phyloP scores from a whole-genome alignment of 2,888 invertebrate species.

The Nomada fabriciana region DNA sequence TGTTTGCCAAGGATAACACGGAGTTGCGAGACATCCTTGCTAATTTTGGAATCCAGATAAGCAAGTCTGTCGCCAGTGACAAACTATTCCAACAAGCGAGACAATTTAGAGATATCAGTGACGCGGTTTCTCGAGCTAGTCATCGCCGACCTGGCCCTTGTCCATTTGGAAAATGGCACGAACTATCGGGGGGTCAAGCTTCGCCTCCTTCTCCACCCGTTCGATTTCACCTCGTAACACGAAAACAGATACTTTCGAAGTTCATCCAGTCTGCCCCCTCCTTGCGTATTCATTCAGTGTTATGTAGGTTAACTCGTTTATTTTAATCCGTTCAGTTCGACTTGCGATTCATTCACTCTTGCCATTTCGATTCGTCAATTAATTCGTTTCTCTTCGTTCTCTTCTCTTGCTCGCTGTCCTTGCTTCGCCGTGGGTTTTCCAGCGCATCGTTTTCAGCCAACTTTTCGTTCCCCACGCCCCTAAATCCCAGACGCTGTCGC shows the following conservation, averaged over 20 bases:
- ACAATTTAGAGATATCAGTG: slow-evolving; percentile 33
- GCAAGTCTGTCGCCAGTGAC: slow-evolving; percentile 32
- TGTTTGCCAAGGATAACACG: slow-evolving; percentile 44
- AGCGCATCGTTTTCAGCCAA: slow-evolving; percentile 12
- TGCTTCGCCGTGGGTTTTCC: not conserved
- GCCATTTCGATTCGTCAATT: not conserved
- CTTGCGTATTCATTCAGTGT: not conserved
- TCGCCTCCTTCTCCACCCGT: too few relatives aligned
- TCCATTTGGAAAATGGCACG: slow-evolving; percentile 40
- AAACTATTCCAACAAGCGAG: slow-evolving; percentile 37
- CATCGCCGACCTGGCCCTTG: slow-evolving; percentile 42
- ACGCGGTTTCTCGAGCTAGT: slow-evolving; percentile 15
- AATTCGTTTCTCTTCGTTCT: not conserved
- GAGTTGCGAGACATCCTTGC: slow-evolving; percentile 32
- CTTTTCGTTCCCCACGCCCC: not conserved
- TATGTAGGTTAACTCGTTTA: slow-evolving; percentile 8
- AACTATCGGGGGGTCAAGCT: not conserved
- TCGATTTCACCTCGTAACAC: slow-evolving; percentile 18
- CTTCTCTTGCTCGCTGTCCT: not conserved
- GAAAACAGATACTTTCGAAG: slow-evolving; percentile 23
- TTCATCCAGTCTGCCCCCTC: not conserved
- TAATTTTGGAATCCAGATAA: slow-evolving; percentile 48
- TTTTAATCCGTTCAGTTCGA: not conserved
- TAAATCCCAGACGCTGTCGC: slow-evolving; percentile 12
- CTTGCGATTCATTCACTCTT: not conserved